Evolutionary conservation across 2,888 invertebrate species (phyloP), one percentile per base, ranked within the genome.

Genomic region (Hirtodrosophila trivittata): DNA sequence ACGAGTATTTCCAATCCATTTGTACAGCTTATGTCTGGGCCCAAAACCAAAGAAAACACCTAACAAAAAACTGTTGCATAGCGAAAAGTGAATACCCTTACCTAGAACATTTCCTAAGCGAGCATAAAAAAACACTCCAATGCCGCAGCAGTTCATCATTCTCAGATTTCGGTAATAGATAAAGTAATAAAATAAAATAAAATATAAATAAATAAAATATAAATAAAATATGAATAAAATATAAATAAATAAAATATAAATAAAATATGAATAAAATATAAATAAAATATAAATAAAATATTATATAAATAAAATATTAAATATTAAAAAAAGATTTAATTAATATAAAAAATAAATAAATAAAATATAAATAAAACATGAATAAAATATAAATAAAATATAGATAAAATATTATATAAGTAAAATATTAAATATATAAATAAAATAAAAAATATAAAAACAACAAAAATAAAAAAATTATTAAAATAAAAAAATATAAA

Each of bases 1-100:
- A 21, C 18, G 18, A 21, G 7, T 28, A 77, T 73, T 59, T 68
- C 80, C 83, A 86, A 82, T 82, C 66, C 56, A 60, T 66, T 75
- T 84, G 67, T 66, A 80, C 58, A 75, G 83, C 66, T 75, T 59
- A 57, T 64, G 63, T 49, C 43, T 45, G 59, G 42, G 39, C 59
- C 38, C 64, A 52, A 67, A 41, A 5, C 18, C 18, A 21, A 46
- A 50, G 46, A 59, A 42, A 77, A 58, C 14, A 21, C 16, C 18
- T 41, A 30, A 18, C 8, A 16, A 16, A 9, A 26, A 25, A n/a
- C 12, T n/a, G 2, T 10, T 30, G 14, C 3, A 13, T 42, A 33
- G 12, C 21, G 26, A 26, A 5, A 9, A 5, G 0, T 0, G 1
- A 13, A 68, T 62, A 45, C 75, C 33, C 69, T 69, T 43, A 6